phyloP scores from a whole-genome alignment of 2,797 vertebrate genomes.

The Galago senegalensis region DNA sequence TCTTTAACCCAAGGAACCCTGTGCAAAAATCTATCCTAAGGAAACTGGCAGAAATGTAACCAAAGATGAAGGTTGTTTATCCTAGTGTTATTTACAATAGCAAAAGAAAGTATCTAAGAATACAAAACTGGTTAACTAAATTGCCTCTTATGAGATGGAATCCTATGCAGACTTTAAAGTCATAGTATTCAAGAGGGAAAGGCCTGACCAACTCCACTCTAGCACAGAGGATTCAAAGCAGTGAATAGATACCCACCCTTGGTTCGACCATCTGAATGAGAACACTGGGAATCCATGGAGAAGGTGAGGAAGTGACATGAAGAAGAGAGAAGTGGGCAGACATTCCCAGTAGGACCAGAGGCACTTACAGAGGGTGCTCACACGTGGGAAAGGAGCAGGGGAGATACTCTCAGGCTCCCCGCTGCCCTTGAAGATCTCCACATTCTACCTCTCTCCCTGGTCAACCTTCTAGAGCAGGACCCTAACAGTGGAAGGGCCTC shows the following conservation, averaged over 20 bases:
- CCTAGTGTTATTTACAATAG: neutral
- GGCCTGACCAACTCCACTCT: neutral
- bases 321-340: neutral
- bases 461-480: too few relatives aligned
- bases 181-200: neutral
- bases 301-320: neutral
- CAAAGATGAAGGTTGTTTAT: neutral
- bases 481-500: neutral
- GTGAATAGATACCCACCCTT: neutral
- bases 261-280: neutral
- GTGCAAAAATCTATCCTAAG: neutral
- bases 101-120: slow-evolving; percentile 7
- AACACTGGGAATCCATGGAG: neutral
- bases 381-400: neutral
- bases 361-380: neutral
- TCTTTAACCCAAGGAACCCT: neutral
- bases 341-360: neutral
- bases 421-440: neutral
- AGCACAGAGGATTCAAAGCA: neutral
- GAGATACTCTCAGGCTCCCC: neutral
- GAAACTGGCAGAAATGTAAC: slow-evolving; percentile 29
- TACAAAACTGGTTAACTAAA: neutral
- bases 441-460: too few relatives aligned
- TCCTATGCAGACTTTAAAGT: neutral
- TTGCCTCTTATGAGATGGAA: neutral